Percentiles rank a stretch among this genome's conserved stretches.
These are phyloP conservation scores for Bursaphelenchus okinawaensis DNA, from an alignment of 2,888 invertebrate genomes.

Conservation along the genomic window DNA sequence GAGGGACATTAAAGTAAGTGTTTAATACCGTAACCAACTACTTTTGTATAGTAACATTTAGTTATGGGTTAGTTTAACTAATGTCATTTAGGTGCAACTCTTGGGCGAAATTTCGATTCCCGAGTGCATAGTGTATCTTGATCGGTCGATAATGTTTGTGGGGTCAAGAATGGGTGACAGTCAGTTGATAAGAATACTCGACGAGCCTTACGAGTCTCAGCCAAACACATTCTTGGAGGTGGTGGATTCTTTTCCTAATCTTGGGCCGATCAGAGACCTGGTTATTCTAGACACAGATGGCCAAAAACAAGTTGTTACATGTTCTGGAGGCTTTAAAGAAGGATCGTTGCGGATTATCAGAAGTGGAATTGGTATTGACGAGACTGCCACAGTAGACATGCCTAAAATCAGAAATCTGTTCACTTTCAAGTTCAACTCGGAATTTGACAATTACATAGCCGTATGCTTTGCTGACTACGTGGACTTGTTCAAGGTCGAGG, in stretches of 20 bases:
- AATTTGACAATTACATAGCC: conserved; percentile 75
- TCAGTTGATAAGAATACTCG: conserved; percentile 69
- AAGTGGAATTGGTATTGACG: conserved; percentile 83
- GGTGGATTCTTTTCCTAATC: conserved; percentile 92
- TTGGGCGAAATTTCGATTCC: conserved; percentile 69
- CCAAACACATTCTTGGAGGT: conserved; percentile 64
- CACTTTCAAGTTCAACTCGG: conserved; percentile 23
- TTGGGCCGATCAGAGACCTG: conserved; percentile 79
- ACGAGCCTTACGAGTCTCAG: conserved; percentile 25
- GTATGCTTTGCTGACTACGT: conserved; percentile 95
- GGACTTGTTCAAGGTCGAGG: conserved; percentile 70
- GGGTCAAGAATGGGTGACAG: conserved; percentile 95
- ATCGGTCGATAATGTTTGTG: conserved; percentile 89
- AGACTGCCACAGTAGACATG: conserved; percentile 87
- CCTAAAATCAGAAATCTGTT: conserved; percentile 25
- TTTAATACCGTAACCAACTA: not conserved
- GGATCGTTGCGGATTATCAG: conserved; percentile 92
- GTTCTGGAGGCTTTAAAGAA: conserved; percentile 92
- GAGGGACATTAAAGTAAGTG: conserved; percentile 80
- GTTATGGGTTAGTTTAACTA: conserved; percentile 1
- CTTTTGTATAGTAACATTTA: not conserved
- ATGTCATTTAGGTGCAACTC: conserved; percentile 39
- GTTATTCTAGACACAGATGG: conserved; percentile 66
- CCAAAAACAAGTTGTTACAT: conserved; percentile 94
- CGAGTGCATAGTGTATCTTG: conserved; percentile 92